phyloP scores from a whole-genome alignment of 1,140 invertebrate species.

The Scaptomyza graminum region DNA sequence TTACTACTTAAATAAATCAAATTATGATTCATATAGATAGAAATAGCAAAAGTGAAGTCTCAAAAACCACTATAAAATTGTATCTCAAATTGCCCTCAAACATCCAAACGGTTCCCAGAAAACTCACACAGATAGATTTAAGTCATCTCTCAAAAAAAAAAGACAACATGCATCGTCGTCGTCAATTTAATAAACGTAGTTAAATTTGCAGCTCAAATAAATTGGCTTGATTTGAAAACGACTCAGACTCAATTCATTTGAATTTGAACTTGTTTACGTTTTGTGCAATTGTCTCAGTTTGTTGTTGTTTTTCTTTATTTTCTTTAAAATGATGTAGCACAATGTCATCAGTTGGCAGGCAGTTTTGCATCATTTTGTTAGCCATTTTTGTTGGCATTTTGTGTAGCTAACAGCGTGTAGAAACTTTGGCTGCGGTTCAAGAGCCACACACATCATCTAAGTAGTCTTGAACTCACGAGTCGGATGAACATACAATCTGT shows the following conservation, averaged over 20 bases:
- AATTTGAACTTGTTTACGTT: neutral
- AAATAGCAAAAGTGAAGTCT: too few species aligned
- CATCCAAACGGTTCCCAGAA: neutral
- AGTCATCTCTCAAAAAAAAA: too few species aligned
- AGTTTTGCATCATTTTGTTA: slow-evolving; percentile 50
- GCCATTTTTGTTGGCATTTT: slow-evolving; percentile 49
- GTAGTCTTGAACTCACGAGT: slow-evolving; percentile 52
- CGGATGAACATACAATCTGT: slow-evolving; percentile 26
- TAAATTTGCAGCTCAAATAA: neutral
- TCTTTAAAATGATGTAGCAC: slow-evolving; percentile 26
- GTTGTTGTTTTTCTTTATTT: slow-evolving; percentile 2
- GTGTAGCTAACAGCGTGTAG: slow-evolving; percentile 72
- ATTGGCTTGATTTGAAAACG: neutral
- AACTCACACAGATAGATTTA: neutral
- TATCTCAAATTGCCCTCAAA: neutral
- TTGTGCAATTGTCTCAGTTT: slow-evolving; percentile 16
- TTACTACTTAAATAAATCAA: too few species aligned
- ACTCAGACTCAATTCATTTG: neutral
- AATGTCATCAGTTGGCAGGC: slow-evolving; percentile 52
- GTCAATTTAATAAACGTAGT: neutral
- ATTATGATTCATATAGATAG: too few species aligned
- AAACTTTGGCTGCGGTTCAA: slow-evolving; percentile 61
- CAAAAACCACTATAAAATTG: too few species aligned
- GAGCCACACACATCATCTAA: slow-evolving; percentile 61
- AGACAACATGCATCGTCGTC: too few species aligned